phyloP scores from a whole-genome alignment of 2,797 vertebrate genomes.

The Hydrophis major region DNA sequence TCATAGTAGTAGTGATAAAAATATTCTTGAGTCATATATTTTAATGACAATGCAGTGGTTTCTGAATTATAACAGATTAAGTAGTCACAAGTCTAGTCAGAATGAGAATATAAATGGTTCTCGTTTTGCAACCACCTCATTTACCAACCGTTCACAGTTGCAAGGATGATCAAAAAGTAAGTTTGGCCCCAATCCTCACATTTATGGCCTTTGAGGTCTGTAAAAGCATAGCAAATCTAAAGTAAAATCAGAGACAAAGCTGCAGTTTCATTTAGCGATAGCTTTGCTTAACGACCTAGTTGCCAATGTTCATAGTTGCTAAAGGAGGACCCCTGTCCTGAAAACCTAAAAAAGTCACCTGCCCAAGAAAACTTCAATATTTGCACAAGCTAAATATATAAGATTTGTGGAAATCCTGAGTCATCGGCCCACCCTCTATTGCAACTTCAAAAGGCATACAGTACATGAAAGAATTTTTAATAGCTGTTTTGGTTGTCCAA shows the following conservation, averaged over 20 bases:
- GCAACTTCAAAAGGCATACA: neutral
- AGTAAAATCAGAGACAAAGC: neutral
- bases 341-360: neutral
- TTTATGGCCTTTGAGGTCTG: neutral
- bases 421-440: neutral
- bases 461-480: neutral
- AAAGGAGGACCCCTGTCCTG: neutral
- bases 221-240: neutral
- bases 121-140: neutral
- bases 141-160: neutral
- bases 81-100: neutral
- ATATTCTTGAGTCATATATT: neutral
- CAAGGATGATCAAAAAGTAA: neutral
- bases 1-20: neutral
- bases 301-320: neutral
- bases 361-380: neutral
- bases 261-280: neutral
- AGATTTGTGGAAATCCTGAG: neutral
- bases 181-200: neutral
- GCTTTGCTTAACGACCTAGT: neutral
- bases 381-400: neutral
- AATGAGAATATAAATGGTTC: neutral
- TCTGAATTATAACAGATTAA: neutral
- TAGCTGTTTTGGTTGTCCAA: neutral
- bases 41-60: neutral